Conservation (phyloP, 2,113 vertebrate species). For the Erythrocercus mccallii region DNA sequence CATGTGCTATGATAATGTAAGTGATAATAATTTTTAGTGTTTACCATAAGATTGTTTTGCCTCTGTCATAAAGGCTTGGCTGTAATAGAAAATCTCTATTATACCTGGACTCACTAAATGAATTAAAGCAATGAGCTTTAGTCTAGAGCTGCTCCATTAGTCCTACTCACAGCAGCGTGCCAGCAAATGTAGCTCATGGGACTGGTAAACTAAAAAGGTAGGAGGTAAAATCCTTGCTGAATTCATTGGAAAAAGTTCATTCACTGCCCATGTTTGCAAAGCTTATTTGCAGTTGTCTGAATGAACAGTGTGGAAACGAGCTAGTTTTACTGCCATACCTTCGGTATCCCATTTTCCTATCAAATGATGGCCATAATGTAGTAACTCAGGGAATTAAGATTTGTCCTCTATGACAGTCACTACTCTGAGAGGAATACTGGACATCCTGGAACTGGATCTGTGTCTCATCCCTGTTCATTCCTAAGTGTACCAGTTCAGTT, state of each 20-base stretch:
- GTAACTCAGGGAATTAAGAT: neutral
- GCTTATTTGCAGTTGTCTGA: neutral
- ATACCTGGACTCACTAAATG: neutral
- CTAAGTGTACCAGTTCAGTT: slow-evolving; percentile 3
- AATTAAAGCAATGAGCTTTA: neutral
- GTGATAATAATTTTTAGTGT: slow-evolving; percentile 13
- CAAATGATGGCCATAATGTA: neutral
- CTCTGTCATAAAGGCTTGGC: neutral
- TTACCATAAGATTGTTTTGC: slow-evolving; percentile 1
- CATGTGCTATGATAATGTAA: neutral
- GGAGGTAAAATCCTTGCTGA: neutral
- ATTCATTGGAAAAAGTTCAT: neutral
- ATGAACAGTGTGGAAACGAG: neutral
- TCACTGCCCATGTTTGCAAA: neutral
- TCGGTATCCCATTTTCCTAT: neutral
- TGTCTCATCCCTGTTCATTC: neutral
- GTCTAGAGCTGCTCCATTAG: neutral
- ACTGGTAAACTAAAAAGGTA: neutral
- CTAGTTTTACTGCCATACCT: neutral
- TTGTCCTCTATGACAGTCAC: neutral
- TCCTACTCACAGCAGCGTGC: neutral
- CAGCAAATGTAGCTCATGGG: neutral
- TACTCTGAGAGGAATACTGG: neutral
- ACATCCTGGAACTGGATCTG: neutral
- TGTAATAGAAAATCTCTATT: slow-evolving; percentile 6